Evolutionary conservation across 2,888 invertebrate species (phyloP).

Genomic region (Thymelicus sylvestris): DNA sequence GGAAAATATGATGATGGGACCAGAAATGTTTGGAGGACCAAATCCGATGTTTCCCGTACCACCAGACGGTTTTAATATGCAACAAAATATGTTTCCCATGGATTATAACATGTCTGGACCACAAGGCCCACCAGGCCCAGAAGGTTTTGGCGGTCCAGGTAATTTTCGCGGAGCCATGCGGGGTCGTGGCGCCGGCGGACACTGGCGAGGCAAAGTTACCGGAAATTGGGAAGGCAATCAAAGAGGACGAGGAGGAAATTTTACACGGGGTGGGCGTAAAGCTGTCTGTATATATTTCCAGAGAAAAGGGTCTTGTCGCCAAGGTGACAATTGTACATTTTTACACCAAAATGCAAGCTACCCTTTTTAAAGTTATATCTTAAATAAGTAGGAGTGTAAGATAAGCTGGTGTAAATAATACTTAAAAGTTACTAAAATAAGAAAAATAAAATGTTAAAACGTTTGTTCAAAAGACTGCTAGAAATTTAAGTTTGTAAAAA

Average conservation of each 20-base stretch:
- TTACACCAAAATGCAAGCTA: constrained; percentile 90
- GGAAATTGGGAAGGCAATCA: constrained; percentile 77
- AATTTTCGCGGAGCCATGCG: constrained; percentile 84
- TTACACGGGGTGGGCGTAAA: constrained; percentile 81
- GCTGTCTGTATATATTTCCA: constrained; percentile 91
- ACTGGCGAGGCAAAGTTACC: constrained; percentile 79
- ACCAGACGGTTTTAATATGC: constrained; percentile 76
- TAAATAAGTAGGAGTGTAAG: constrained; percentile 15
- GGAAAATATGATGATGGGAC: constrained; percentile 79
- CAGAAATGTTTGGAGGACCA: constrained; percentile 70
- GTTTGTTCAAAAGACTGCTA: constrained; percentile 62
- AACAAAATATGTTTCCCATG: constrained; percentile 79
- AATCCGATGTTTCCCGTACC: constrained; percentile 67
- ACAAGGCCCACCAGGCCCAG: constrained; percentile 61
- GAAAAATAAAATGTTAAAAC: constrained; percentile 13
- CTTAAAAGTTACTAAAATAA: constrained; percentile 14
- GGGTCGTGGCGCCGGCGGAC: constrained; percentile 78
- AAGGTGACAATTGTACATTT: constrained; percentile 93
- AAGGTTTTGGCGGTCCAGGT: constrained; percentile 68
- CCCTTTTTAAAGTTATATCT: constrained; percentile 64
- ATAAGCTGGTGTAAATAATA: constrained; percentile 21
- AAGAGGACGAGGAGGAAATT: constrained; percentile 77
- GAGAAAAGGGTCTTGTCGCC: constrained; percentile 91
- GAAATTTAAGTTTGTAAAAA: constrained; percentile 56
- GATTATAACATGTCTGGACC: constrained; percentile 79